A percentile compares a stretch with the other conserved stretches of the same genome.
phyloP scores from a whole-genome alignment of 1,140 invertebrate species.

The Drosophila nigromelanica region DNA sequence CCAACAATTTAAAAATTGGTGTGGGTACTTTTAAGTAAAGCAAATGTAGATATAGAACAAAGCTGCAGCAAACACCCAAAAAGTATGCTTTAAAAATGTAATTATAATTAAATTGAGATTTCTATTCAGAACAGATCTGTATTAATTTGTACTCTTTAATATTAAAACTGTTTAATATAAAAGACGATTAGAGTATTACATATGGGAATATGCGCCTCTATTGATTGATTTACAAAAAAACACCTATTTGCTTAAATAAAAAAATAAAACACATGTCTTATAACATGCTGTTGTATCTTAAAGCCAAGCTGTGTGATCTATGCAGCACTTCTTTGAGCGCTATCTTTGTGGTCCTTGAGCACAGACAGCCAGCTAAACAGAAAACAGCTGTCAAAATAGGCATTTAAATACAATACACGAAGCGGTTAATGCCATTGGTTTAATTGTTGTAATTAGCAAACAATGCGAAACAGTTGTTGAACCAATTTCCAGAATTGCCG shows the following conservation, averaged over 20 bases:
- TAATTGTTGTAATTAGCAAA: slow-evolving; percentile 62
- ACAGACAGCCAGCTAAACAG: background rate
- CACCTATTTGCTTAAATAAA: background rate
- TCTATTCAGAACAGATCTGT: background rate
- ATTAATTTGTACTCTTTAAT: background rate
- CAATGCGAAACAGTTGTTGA: slow-evolving; percentile 66
- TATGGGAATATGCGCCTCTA: too few species aligned
- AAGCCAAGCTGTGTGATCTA: background rate
- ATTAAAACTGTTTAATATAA: background rate
- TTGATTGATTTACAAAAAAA: background rate
- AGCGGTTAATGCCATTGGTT: slow-evolving; percentile 42
- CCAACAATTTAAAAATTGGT: too few species aligned
- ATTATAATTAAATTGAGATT: background rate
- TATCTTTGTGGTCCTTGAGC: slow-evolving; percentile 26
- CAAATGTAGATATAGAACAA: background rate
- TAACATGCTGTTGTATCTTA: background rate
- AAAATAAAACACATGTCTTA: slow-evolving; percentile 11
- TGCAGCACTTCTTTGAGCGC: background rate
- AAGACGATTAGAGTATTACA: background rate
- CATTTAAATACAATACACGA: slow-evolving; percentile 37
- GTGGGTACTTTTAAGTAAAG: too few species aligned
- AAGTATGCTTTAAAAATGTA: slow-evolving; percentile 51
- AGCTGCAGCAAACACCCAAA: slow-evolving; percentile 14
- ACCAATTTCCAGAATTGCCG: slow-evolving; percentile 43
- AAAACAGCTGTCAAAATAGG: slow-evolving; percentile 60